phyloP scores from a whole-genome alignment of 2,113 vertebrate genomes.

The Nothocercus nigrocapillus region DNA sequence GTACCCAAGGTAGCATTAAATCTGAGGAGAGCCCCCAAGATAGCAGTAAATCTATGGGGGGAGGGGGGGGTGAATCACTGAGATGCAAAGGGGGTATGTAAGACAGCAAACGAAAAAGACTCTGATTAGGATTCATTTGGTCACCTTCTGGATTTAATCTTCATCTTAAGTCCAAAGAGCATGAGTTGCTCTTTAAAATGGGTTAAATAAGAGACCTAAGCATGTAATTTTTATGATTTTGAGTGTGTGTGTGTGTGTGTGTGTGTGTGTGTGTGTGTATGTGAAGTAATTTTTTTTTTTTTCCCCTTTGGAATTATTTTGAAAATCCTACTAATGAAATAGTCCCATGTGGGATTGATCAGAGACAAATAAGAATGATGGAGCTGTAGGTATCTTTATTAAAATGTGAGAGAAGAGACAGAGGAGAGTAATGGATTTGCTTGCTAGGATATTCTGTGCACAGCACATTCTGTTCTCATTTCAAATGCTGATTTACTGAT shows the following conservation, averaged over 20 bases:
- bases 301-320: neutral
- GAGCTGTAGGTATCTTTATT: neutral
- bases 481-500: neutral
- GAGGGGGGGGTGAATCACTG: neutral
- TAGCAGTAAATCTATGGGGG: neutral
- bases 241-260: neutral
- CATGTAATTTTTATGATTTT: neutral
- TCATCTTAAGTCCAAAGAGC: neutral
- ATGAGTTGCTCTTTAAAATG: neutral
- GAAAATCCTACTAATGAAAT: neutral
- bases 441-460: neutral
- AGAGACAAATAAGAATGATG: neutral
- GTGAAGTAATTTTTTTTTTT: neutral
- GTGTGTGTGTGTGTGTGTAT: no score
- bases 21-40: neutral
- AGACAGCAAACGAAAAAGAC: neutral
- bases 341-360: neutral
- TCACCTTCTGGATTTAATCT: neutral
- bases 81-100: neutral
- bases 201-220: neutral
- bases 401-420: neutral
- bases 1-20: neutral
- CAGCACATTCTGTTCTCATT: neutral
- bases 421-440: neutral
- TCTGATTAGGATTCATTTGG: neutral